Conservation (phyloP, 2,797 vertebrate genomes). For the Gouania willdenowi region DNA sequence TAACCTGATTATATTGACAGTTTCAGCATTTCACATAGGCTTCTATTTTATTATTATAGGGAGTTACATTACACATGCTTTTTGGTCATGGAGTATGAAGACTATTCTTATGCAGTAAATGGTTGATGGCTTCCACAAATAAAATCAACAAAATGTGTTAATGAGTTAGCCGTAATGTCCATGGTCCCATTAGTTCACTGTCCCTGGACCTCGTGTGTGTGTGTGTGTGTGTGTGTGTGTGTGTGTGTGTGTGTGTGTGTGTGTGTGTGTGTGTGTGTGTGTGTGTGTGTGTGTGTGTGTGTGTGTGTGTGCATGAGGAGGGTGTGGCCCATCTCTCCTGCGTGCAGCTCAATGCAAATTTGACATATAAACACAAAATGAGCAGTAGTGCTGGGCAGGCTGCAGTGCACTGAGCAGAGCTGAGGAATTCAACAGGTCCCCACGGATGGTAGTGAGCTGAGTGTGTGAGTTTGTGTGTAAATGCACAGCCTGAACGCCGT, state of each 20-base stretch:
- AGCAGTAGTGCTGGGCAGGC: constrained; percentile 29
- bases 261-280: not conserved
- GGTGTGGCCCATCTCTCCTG: constrained; percentile 48
- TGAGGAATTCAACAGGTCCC: constrained; percentile 61
- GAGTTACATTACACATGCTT: no score
- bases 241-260: not conserved
- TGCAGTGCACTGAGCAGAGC: constrained; percentile 42
- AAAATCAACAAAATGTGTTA: no score
- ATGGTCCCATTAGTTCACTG: no score
- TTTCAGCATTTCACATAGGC: no score
- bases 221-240: no score
- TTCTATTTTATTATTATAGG: no score
- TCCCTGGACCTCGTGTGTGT: no score
- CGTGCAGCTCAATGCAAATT: constrained; percentile 50
- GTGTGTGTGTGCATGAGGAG: not conserved
- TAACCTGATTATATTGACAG: no score
- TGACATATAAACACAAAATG: constrained; percentile 65
- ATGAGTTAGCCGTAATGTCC: no score
- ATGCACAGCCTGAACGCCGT: constrained; percentile 11
- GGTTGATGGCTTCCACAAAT: no score
- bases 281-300: not conserved
- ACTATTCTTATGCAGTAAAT: no score
- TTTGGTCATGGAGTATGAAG: no score
- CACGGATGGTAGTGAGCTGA: constrained; percentile 8
- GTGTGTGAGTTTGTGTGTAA: constrained; percentile 7